Evolutionary conservation across 2,113 vertebrate species (phyloP), one percentile per base, ranked within the genome.

Genomic region (Gallinago media): DNA sequence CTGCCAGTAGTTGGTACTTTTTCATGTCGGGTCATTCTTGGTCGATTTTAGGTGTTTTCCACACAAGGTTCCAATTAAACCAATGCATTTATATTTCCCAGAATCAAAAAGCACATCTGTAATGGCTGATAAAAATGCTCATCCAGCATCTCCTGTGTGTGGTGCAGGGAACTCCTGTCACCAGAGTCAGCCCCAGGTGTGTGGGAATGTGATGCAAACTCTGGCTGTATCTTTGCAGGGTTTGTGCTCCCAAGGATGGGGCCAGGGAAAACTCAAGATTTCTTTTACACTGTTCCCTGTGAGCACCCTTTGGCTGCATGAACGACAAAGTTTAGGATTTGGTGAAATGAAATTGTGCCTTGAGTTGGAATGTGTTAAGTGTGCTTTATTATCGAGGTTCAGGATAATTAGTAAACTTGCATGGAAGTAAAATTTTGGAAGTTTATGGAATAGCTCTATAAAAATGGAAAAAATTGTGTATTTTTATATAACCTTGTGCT

Each of bases 171-270:
- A 5, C 25, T 18, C 3, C 5, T 14, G 2, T 46, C 29, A 3
- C 50, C 23, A 10, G 9, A 15, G 38, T 1, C 11, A 44, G 11
- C 9, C 1, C 21, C 20, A 6, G 23, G 2, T 2, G 10, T 6
- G 2, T 1, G 9, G 56, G 78, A 15, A 12, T 4, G 9, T 9
- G 6, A 14, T 25, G 46, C 32, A 4, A 29, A 38, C 25, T 12
- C 18, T 3, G 61, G 1, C 18, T 18, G 7, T 2, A 27, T 25
- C 21, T 19, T 13, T 2, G 16, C 34, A 1, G 2, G 3, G 22
- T 4, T 20, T 34, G 13, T 21, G 52, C 61, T 40, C 2, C 5
- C 12, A 20, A 1, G 2, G 62, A 1, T 3, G 20, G 17, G 17
- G n/a, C 46, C 8, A 0, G 3, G 29, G 40, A 4, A 36, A 36